phyloP scores from a whole-genome alignment of 2,888 invertebrate species.

The Xanthorhoe spadicearia region DNA sequence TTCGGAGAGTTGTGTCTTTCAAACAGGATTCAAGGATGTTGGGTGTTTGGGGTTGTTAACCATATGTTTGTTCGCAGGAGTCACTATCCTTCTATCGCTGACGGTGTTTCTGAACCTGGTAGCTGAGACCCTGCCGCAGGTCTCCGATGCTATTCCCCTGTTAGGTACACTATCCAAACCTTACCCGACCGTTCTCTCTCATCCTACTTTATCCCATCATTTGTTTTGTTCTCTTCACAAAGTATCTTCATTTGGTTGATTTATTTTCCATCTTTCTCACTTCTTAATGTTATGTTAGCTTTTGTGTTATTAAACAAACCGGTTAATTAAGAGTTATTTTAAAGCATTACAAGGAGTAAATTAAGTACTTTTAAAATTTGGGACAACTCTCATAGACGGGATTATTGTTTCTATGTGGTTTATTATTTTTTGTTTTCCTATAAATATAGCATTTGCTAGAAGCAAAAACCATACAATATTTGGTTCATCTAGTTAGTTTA shows the following conservation, averaged over 20 bases:
- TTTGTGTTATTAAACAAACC: conserved; percentile 54
- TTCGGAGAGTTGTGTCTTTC: conserved; percentile 60
- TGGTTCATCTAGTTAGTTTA: conserved; percentile 10
- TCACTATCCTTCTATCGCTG: conserved; percentile 99
- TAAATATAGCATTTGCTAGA: conserved; percentile 2
- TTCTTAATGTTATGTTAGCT: conserved; percentile 55
- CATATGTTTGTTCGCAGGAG: conserved; percentile 94
- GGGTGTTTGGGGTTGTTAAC: conserved; percentile 74
- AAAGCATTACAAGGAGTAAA: conserved; percentile 84
- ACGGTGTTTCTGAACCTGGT: conserved; percentile 99
- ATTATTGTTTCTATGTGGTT: conserved; percentile 53
- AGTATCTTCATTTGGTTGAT: conserved; percentile 56
- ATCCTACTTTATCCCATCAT: conserved; percentile 63
- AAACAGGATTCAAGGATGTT: conserved; percentile 1
- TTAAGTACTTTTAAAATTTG: conserved; percentile 59
- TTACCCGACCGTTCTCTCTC: conserved; percentile 65
- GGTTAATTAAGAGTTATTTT: conserved; percentile 72
- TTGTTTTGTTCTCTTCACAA: conserved; percentile 60
- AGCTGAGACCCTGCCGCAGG: conserved; percentile 99
- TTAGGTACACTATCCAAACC: conserved; percentile 93
- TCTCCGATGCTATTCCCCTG: conserved; percentile 99
- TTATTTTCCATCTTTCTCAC: conserved; percentile 57
- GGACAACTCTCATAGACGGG: conserved; percentile 29
- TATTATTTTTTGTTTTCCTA: conserved; percentile 19
- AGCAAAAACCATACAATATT: conserved; percentile 8